These are phyloP conservation scores for Meloidogyne exigua DNA, from an alignment of 1,140 invertebrate genomes.

Conservation along the genomic window DNA sequence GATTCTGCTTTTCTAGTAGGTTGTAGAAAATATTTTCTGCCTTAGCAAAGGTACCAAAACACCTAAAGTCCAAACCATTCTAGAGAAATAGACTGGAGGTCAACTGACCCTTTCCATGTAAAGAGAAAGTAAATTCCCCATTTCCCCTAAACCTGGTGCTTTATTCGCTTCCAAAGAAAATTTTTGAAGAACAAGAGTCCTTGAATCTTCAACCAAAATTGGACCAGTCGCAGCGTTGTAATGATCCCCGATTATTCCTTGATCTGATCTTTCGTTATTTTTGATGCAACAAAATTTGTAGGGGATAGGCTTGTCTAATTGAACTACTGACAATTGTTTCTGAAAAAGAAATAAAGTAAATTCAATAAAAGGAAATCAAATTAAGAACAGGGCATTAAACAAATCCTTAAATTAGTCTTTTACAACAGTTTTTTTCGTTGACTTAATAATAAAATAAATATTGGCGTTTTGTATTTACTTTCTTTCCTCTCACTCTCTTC, in stretches of 20 bases:
- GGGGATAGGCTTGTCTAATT: slow-evolving; percentile 35
- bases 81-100: no score
- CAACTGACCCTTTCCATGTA: no score
- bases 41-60: no score
- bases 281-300: slow-evolving; percentile 47
- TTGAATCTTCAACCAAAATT: slow-evolving; percentile 45
- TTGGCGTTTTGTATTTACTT: no score
- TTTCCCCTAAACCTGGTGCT: slow-evolving; percentile 39
- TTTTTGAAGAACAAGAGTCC: slow-evolving; percentile 39
- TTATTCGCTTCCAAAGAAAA: slow-evolving; percentile 49
- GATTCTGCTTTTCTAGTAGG: no score
- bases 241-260: slow-evolving; percentile 45
- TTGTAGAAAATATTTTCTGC: no score
- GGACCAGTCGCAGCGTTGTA: slow-evolving; percentile 44
- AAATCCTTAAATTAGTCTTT: no score
- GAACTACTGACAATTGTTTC: slow-evolving; percentile 31
- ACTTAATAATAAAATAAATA: no score
- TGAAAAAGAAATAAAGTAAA: slow-evolving; percentile 19
- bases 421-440: no score
- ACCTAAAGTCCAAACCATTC: no score
- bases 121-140: background rate
- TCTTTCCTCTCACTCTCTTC: no score
- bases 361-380: background rate
- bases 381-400: no score
- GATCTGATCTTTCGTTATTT: slow-evolving; percentile 27